phyloP scores from a whole-genome alignment of 2,888 invertebrate species.

The Drosophila sordidula region DNA sequence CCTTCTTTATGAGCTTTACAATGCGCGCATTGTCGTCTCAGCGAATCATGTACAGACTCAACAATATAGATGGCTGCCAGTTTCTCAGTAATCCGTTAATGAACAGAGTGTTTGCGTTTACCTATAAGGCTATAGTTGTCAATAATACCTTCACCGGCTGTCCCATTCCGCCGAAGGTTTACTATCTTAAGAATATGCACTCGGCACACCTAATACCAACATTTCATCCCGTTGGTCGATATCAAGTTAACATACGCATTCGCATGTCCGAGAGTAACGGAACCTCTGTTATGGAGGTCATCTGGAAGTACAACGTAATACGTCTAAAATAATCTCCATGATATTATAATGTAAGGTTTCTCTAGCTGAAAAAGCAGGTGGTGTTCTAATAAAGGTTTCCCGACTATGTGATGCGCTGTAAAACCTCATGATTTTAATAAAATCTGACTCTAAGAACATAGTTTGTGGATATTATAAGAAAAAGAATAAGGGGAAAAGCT shows the following conservation, averaged over 20 bases:
- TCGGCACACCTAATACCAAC: background rate
- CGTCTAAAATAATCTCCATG: background rate
- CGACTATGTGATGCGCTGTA: no score
- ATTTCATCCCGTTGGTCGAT: slow-evolving; percentile 37
- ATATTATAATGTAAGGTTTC: background rate
- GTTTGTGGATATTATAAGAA: no score
- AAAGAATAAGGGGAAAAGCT: no score
- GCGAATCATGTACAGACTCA: slow-evolving; percentile 21
- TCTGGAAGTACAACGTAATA: slow-evolving; percentile 28
- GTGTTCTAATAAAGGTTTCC: no score
- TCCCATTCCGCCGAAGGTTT: slow-evolving; percentile 36
- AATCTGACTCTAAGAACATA: no score
- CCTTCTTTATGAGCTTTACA: slow-evolving; percentile 16
- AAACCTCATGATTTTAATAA: no score
- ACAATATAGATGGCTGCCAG: slow-evolving; percentile 37
- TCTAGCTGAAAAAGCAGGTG: no score
- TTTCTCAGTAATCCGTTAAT: slow-evolving; percentile 40
- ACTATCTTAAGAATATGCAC: slow-evolving; percentile 32
- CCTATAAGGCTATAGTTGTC: slow-evolving; percentile 14
- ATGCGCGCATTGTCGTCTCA: slow-evolving; percentile 14
- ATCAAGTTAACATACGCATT: slow-evolving; percentile 1
- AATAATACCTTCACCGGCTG: slow-evolving; percentile 29
- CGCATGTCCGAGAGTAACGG: slow-evolving; percentile 1
- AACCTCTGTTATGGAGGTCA: slow-evolving; percentile 34
- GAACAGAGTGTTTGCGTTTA: slow-evolving; percentile 11